These are phyloP conservation scores for Pseudopodoces humilis DNA, from an alignment of 2,113 vertebrate species.

Conservation along the genomic window DNA sequence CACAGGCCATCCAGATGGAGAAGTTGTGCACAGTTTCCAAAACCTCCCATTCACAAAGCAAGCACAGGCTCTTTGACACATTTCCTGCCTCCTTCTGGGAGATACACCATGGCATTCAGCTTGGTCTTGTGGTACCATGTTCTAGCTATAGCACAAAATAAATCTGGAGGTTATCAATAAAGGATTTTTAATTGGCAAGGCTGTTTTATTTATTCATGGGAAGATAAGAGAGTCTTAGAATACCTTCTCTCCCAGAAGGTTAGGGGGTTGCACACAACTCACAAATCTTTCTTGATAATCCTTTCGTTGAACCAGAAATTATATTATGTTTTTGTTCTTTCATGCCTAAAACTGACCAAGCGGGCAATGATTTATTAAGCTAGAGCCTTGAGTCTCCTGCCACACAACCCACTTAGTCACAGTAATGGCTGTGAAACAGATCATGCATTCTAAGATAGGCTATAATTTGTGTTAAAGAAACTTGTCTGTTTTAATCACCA, in stretches of 20 bases:
- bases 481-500: constrained; percentile 60
- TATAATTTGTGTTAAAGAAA: constrained; percentile 65
- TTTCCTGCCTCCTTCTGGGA: background rate
- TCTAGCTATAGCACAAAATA: constrained; percentile 23
- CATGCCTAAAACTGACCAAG: constrained; percentile 63
- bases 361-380: constrained; percentile 56
- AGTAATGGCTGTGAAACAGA: constrained; percentile 57
- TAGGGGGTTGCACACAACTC: constrained; percentile 35
- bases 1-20: background rate
- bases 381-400: constrained; percentile 46
- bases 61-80: background rate
- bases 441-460: constrained; percentile 58
- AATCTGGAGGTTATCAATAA: constrained; percentile 45
- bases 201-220: constrained; percentile 43
- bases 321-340: constrained; percentile 63
- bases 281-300: constrained; percentile 67
- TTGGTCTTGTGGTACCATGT: background rate
- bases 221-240: constrained; percentile 46
- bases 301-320: constrained; percentile 59
- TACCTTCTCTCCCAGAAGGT: constrained; percentile 48
- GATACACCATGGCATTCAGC: background rate
- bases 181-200: constrained; percentile 48
- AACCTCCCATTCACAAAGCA: background rate
- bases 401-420: constrained; percentile 52
- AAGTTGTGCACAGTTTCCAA: background rate